phyloP scores from a whole-genome alignment of 2,113 vertebrate genomes.

The Rhegmatorhina hoffmannsi region DNA sequence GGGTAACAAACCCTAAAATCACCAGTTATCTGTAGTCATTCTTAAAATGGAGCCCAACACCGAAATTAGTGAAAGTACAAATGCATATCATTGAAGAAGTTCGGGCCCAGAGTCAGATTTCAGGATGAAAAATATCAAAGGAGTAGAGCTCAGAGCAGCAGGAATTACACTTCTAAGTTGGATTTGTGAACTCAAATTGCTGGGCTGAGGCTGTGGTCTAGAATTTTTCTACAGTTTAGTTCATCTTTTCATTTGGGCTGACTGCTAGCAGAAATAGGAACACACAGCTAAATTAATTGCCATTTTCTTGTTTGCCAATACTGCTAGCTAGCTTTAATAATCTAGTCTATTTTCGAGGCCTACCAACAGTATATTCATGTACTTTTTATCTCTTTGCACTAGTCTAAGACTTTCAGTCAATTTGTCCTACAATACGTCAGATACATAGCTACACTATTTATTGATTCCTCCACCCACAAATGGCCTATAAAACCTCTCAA shows the following conservation, averaged over 20 bases:
- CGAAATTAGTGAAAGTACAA: neutral
- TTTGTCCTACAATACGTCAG: neutral
- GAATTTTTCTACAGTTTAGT: neutral
- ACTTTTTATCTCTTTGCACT: neutral
- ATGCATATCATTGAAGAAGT: neutral
- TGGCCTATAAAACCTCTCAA: constrained; percentile 53
- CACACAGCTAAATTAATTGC: constrained; percentile 16
- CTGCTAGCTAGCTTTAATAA: constrained; percentile 17
- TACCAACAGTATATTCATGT: neutral
- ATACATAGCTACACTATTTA: constrained; percentile 32
- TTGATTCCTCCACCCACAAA: constrained; percentile 37
- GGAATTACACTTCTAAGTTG: neutral
- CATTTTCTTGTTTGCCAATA: neutral
- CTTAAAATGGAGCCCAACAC: neutral
- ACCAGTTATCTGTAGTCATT: neutral
- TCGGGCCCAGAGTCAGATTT: neutral
- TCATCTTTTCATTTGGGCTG: neutral
- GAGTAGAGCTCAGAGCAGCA: neutral
- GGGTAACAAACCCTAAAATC: neutral
- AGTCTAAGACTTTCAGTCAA: neutral
- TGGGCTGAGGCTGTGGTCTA: neutral
- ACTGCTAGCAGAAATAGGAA: neutral
- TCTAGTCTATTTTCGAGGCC: constrained; percentile 9
- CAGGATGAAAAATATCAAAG: neutral
- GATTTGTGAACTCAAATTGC: neutral